Evolutionary conservation across 2,888 invertebrate genomes (phyloP).

Genomic region (Diaperis boleti): DNA sequence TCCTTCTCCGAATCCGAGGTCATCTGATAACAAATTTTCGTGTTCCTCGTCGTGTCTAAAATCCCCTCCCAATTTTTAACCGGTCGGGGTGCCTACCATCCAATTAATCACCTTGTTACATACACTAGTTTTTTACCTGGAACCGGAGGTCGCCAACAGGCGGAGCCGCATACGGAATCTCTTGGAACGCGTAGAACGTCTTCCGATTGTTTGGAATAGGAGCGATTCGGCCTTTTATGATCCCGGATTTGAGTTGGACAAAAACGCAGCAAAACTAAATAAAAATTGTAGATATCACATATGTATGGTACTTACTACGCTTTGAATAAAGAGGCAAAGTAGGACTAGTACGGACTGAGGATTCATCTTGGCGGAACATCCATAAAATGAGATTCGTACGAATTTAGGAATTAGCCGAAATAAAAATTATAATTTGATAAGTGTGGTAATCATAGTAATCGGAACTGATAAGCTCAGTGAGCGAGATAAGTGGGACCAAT

Average conservation of each 20-base stretch:
- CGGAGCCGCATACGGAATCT: constrained; percentile 32
- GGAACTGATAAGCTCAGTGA: too few relatives aligned
- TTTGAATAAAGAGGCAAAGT: too few relatives aligned
- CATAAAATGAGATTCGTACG: too few relatives aligned
- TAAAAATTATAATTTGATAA: too few relatives aligned
- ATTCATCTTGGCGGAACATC: too few relatives aligned
- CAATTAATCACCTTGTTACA: neutral
- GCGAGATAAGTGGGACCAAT: too few relatives aligned
- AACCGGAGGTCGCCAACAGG: constrained; percentile 26
- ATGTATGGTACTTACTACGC: too few relatives aligned
- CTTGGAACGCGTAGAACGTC: constrained; percentile 32
- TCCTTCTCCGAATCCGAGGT: constrained; percentile 36
- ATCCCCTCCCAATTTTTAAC: constrained; percentile 46
- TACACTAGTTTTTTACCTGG: constrained; percentile 12
- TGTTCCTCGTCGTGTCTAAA: constrained; percentile 41
- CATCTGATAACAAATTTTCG: constrained; percentile 46
- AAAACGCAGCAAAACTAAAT: constrained; percentile 21
- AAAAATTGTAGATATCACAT: too few relatives aligned
- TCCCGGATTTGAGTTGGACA: constrained; percentile 3
- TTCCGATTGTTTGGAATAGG: constrained; percentile 4
- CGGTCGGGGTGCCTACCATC: constrained; percentile 45
- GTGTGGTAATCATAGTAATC: too few relatives aligned
- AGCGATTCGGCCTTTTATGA: constrained; percentile 26
- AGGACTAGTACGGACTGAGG: too few relatives aligned
- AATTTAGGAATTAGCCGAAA: too few relatives aligned